phyloP scores from a whole-genome alignment of 2,888 invertebrate genomes.

The Caenorhabditis sinica region DNA sequence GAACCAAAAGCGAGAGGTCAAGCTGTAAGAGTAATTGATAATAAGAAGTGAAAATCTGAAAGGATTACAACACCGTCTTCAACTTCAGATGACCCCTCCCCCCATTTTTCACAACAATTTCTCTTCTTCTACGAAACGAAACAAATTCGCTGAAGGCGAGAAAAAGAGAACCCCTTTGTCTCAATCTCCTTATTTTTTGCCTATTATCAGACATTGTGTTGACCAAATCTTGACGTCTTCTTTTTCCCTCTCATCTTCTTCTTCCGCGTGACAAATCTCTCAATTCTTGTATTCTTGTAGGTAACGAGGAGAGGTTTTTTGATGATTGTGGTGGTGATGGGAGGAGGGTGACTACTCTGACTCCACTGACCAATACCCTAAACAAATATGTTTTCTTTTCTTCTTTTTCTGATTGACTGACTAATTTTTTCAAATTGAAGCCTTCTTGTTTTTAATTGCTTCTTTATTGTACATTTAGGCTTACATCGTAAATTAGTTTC shows the following conservation, averaged over 20 bases:
- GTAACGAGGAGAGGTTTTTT: constrained; percentile 21
- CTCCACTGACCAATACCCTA: neutral
- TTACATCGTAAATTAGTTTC: neutral
- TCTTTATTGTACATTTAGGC: too few species aligned
- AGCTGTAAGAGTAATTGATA: too few species aligned
- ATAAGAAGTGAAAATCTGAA: neutral
- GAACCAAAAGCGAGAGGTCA: neutral
- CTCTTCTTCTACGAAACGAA: neutral
- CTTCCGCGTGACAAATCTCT: constrained; percentile 45
- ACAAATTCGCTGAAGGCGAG: constrained; percentile 30
- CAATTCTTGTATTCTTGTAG: constrained; percentile 46
- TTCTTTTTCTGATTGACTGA: too few species aligned
- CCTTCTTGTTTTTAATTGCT: too few species aligned
- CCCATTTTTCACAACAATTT: neutral
- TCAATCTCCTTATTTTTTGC: neutral
- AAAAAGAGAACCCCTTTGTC: constrained; percentile 2
- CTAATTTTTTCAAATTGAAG: too few species aligned
- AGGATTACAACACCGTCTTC: constrained; percentile 33
- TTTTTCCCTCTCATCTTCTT: neutral
- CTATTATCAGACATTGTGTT: constrained; percentile 47
- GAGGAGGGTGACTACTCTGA: neutral
- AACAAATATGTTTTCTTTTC: too few species aligned
- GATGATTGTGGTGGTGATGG: constrained; percentile 12
- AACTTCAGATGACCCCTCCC: neutral
- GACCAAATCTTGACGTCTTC: constrained; percentile 36